phyloP scores from a whole-genome alignment of 1,140 invertebrate species.

The Carposina sasakii region DNA sequence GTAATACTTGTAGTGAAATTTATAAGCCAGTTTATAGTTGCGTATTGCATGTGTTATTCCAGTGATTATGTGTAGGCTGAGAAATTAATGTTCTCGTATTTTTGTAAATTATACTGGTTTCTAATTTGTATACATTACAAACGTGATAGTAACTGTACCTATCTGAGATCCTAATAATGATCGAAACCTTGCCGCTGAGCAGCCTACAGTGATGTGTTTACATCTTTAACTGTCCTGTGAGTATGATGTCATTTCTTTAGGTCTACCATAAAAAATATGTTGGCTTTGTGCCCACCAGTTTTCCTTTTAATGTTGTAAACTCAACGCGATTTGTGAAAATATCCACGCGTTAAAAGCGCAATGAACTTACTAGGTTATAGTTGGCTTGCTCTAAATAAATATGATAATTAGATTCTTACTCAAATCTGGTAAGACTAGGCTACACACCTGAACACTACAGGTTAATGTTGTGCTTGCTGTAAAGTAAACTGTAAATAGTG shows the following conservation, averaged over 20 bases:
- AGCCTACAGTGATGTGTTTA: conserved; percentile 64
- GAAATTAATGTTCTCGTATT: conserved; percentile 50
- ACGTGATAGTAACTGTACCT: too few species aligned
- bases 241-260: conserved; percentile 71
- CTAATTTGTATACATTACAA: too few species aligned
- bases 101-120: conserved; percentile 33
- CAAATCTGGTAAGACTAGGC: too few species aligned
- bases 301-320: conserved; percentile 55
- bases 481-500: too few species aligned
- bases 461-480: too few species aligned
- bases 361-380: conserved; percentile 51
- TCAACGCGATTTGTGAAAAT: conserved; percentile 51
- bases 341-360: conserved; percentile 51
- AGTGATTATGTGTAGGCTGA: conserved; percentile 57
- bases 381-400: conserved; percentile 12
- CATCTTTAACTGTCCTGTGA: conserved; percentile 64
- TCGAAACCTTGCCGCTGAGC: conserved; percentile 23
- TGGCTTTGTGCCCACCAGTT: conserved; percentile 69
- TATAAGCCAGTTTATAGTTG: too few species aligned
- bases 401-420: conserved; percentile 7
- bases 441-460: too few species aligned
- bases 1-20: too few species aligned
- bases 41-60: too few species aligned
- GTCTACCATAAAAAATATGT: conserved; percentile 66
- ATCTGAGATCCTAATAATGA: too few species aligned